Evolutionary conservation across 2,113 vertebrate genomes (phyloP), one percentile per base, ranked within the genome.

Genomic region (Peromyscus polionotus): DNA sequence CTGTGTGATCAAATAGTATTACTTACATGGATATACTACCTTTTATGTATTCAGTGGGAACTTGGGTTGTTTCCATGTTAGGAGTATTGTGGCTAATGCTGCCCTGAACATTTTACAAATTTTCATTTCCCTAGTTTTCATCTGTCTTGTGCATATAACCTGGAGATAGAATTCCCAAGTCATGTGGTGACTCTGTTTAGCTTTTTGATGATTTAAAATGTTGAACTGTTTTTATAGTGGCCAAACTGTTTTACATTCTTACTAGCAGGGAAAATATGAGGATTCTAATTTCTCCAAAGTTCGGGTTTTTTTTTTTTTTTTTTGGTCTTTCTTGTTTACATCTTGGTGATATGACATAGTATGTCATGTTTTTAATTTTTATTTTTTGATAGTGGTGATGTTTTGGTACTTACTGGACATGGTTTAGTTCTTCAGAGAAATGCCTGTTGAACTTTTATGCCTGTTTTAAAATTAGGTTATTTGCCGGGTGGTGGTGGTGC

Each of bases 381-480:
- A 95, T 90, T 88, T 95, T 70, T 87, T 63, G 36, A 57, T 95
- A 76, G 45, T 42, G 36, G 72, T 91, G 51, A 75, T 75, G 48
- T 59, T 68, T 79, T 57, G 89, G 14, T 95, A 36, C 42, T 73
- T 96, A n/a, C 59, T 93, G 24, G 9, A 7, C 36, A 9, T 72
- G 75, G 84, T 54, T 95, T 79, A 68, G n/a, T 59, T 87, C 26
- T 91, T 89, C 94, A 80, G 39, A 83, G 63, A 90, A 96, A 92
- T 95, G 24, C 87, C 54, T 86, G 0, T 54, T 89, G 77, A 95
- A 67, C 67, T 42, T 28, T 75, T 93, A 16, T 88, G 75, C 33
- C 42, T 48, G 36, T 73, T 87, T 92, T 90, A 70, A 77, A 93
- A 36, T 72, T 86, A 33, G 5, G 14, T 51, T 80, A 48, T 86